Conservation (phyloP, 2,113 vertebrate genomes). For the Glareola pratincola region DNA sequence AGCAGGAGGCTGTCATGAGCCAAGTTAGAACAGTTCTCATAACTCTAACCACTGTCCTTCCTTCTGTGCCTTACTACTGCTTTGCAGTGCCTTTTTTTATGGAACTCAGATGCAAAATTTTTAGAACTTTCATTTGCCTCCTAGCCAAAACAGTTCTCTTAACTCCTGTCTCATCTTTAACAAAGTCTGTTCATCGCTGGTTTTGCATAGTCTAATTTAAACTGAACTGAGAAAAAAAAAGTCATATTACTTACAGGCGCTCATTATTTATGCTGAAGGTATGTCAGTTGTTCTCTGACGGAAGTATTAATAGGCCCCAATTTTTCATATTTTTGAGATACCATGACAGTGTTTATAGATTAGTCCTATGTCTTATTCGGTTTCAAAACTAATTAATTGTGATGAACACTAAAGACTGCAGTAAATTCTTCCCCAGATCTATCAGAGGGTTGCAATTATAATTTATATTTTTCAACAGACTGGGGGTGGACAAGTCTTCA, state of each 20-base stretch:
- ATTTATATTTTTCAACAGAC: background rate
- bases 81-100: background rate
- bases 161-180: background rate
- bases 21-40: background rate
- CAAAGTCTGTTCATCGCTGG: background rate
- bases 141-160: background rate
- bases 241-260: background rate
- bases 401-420: background rate
- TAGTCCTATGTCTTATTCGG: background rate
- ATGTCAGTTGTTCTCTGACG: conserved; percentile 23
- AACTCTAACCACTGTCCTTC: background rate
- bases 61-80: background rate
- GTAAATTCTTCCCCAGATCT: background rate
- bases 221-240: background rate
- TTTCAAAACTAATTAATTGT: conserved; percentile 39
- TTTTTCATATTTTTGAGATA: conserved; percentile 39
- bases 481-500: background rate
- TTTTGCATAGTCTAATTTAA: background rate
- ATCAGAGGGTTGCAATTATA: background rate
- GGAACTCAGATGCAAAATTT: background rate
- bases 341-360: conserved; percentile 27
- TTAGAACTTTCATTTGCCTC: background rate
- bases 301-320: conserved; percentile 15
- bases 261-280: conserved; percentile 32
- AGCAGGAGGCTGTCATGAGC: background rate